Conservation (phyloP, 1,140 invertebrate genomes). For the Drosophila mojavensis region DNA sequence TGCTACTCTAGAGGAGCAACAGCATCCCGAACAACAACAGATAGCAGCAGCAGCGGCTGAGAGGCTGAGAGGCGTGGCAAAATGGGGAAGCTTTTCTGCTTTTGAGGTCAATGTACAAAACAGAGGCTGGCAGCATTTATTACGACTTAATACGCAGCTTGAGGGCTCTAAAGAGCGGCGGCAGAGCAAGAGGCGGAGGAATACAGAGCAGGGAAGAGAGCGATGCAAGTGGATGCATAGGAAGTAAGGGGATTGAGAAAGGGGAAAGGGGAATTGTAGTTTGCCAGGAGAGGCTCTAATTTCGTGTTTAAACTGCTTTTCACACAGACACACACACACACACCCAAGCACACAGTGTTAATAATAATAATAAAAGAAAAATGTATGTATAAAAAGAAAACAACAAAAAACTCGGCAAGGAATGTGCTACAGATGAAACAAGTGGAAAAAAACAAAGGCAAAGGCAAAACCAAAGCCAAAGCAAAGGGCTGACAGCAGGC, state of each 20-base stretch:
- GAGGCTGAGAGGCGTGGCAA: slow-evolving; percentile 29
- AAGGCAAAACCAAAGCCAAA: slow-evolving; percentile 30
- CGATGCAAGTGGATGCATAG: background rate
- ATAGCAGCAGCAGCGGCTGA: background rate
- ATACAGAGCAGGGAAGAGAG: background rate
- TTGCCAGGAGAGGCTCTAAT: slow-evolving; percentile 60
- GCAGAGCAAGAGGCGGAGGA: background rate
- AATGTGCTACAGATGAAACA: slow-evolving; percentile 49
- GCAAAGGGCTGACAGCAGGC: slow-evolving; percentile 54
- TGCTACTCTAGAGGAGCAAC: slow-evolving; percentile 4
- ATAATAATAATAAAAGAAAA: slow-evolving; percentile 27
- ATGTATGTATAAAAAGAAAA: slow-evolving; percentile 15
- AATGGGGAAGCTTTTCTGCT: slow-evolving; percentile 22
- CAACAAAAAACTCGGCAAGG: slow-evolving; percentile 15
- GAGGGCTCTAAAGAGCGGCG: background rate
- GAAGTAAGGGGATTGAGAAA: background rate
- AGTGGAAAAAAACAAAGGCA: slow-evolving; percentile 39
- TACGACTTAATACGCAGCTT: slow-evolving; percentile 75
- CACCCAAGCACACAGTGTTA: slow-evolving; percentile 28
- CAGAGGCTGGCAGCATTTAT: slow-evolving; percentile 74
- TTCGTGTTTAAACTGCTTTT: slow-evolving; percentile 80
- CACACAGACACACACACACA: slow-evolving; percentile 49
- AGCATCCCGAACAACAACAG: slow-evolving; percentile 28
- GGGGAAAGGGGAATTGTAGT: slow-evolving; percentile 16
- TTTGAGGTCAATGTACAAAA: slow-evolving; percentile 81